Base-by-base conservation (phyloP, 2,888 invertebrate genomes). In the Deilephila porcellus region DNA sequence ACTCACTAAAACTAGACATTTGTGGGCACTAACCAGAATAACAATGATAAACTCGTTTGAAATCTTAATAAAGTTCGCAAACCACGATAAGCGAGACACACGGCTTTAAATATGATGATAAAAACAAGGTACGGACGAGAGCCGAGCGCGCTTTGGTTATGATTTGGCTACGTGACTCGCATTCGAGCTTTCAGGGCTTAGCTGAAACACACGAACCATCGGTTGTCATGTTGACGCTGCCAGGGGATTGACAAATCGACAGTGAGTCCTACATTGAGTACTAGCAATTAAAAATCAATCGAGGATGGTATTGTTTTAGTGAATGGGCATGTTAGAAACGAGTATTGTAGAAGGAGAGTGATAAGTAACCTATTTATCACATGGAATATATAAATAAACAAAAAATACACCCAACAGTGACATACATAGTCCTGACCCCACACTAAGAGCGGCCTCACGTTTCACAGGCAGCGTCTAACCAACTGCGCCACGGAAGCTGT, bases 91-190 rank as follows among this genome's bases (percentile, higher is more conserved):
- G 56, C 56, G n/a, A 45, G 11, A 62, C 25, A 37, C 20, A 59
- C 5, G 5, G 70, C 29, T 74, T 76, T 67, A 75, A 77, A 77
- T 73, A 75, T 34, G 71, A 52, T 71, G 70, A 75, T 74, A 78
- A 80, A 80, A 79, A 76, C 75, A 70, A 71, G 71, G 63, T 72
- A 73, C 74, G 77, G 76, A 79, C 74, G 75, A 75, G 14, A 25
- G 45, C 5, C 20, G 56, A 71, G 60, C 74, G 71, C 71, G 60
- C 59, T 71, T 71, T 75, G 73, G 76, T 79, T 83, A 84, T 82
- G 79, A 83, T 81, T 81, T 81, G 75, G 62, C 64, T 45, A 79
- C 82, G 84, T 82, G 84, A 79, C 77, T 72, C 3, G 80, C 37
- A 71, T 82, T 60, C 60, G 64, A 45, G 71, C 76, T 75, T 67